A percentile compares a stretch with the other conserved stretches of the same genome.
phyloP scores from a whole-genome alignment of 2,113 vertebrate genomes.

The Pungitius pungitius region DNA sequence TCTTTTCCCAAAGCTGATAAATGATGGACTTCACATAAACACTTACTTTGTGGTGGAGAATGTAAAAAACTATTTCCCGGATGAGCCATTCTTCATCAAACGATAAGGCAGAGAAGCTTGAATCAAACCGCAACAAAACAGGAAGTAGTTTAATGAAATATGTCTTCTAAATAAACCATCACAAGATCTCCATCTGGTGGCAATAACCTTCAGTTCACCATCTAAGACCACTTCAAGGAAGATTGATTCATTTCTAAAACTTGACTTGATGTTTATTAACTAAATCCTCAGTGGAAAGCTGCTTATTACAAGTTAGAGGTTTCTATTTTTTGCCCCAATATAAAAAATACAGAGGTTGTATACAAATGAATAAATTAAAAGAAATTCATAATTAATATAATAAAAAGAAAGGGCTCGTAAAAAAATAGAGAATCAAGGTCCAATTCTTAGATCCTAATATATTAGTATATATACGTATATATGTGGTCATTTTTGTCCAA shows the following conservation, averaged over 20 bases:
- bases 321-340: no score
- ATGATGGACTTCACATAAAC: neutral
- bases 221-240: neutral
- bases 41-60: conserved; percentile 29
- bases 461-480: no score
- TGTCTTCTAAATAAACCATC: no score
- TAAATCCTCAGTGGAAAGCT: neutral
- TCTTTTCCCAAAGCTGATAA: neutral
- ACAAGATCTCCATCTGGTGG: conserved; percentile 18
- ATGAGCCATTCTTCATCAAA: neutral
- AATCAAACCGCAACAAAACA: neutral
- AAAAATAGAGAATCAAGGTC: neutral
- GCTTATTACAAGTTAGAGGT: neutral
- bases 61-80: neutral
- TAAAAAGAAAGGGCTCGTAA: neutral
- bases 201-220: neutral
- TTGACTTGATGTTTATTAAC: neutral
- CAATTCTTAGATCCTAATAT: neutral
- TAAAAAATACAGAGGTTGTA: neutral
- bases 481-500: no score
- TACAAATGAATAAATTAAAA: neutral
- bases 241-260: neutral
- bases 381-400: neutral
- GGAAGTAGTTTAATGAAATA: neutral
- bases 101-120: neutral